phyloP scores from a whole-genome alignment of 2,797 vertebrate species.

The Heliangelus exortis region DNA sequence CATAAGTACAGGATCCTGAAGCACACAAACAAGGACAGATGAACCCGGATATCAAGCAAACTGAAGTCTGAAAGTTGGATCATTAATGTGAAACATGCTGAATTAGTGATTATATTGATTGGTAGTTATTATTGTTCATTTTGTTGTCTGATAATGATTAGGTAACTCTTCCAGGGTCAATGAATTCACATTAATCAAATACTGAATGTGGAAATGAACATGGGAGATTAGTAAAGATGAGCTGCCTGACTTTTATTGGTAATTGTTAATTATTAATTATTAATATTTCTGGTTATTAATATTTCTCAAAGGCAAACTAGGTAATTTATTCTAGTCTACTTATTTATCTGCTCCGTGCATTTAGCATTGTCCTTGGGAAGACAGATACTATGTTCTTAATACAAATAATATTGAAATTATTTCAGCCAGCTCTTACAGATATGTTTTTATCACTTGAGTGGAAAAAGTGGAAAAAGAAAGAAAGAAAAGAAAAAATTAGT shows the following conservation, averaged over 20 bases:
- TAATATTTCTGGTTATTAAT: slow-evolving; percentile 8
- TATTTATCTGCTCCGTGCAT: background rate
- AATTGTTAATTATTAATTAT: slow-evolving; percentile 53
- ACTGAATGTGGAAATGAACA: slow-evolving; percentile 9
- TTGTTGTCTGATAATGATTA: slow-evolving; percentile 29
- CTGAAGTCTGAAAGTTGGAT: background rate
- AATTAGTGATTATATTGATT: slow-evolving; percentile 13
- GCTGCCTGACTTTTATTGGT: background rate
- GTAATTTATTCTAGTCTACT: background rate
- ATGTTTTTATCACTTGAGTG: background rate
- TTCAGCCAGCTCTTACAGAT: background rate
- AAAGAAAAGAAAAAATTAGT: background rate
- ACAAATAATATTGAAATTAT: background rate
- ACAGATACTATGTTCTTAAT: background rate
- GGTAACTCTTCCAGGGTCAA: slow-evolving; percentile 24
- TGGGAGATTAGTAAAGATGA: background rate
- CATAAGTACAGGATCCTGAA: background rate
- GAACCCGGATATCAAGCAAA: slow-evolving; percentile 21
- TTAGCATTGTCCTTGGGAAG: background rate
- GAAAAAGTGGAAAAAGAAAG: background rate
- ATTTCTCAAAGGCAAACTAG: background rate
- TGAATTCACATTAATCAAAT: slow-evolving; percentile 29
- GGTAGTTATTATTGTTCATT: slow-evolving; percentile 19
- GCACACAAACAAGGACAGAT: background rate
- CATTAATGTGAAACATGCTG: background rate